Percentiles rank a stretch among this genome's conserved stretches.
These are phyloP conservation scores for Peromyscus aztecus DNA, from an alignment of 2,797 vertebrate genomes.

Conservation along the genomic window DNA sequence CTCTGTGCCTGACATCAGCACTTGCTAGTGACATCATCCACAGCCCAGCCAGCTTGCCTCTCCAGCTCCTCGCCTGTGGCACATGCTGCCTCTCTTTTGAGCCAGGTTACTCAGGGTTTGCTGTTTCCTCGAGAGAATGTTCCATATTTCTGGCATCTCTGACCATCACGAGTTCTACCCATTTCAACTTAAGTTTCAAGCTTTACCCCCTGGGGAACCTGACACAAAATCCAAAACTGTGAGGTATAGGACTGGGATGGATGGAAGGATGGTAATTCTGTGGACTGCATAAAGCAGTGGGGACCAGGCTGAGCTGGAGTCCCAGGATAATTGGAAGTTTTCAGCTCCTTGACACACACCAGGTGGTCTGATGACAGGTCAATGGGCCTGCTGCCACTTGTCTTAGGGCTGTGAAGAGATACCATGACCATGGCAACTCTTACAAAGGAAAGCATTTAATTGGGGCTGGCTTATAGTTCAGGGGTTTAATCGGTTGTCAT, in stretches of 20 bases:
- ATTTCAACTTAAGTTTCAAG: neutral
- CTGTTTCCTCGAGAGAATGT: neutral
- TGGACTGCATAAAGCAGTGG: neutral
- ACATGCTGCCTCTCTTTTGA: neutral
- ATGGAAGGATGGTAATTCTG: neutral
- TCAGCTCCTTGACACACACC: neutral
- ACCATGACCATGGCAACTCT: neutral
- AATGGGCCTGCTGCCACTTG: no score
- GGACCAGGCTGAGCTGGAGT: neutral
- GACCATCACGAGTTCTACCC: neutral
- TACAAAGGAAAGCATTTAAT: neutral
- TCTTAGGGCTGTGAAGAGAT: neutral
- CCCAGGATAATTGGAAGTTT: neutral
- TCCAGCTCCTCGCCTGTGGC: neutral
- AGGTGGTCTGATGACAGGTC: neutral
- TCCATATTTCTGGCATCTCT: neutral
- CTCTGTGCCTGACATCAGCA: neutral
- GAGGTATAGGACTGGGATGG: no score
- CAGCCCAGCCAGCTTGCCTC: neutral
- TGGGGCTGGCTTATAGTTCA: neutral
- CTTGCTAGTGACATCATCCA: neutral
- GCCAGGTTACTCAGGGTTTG: neutral
- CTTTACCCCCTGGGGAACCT: neutral
- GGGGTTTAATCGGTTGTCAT: neutral
- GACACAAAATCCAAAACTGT: neutral